Evolutionary conservation across 1,140 invertebrate species (phyloP).

Genomic region (Pseudomyrmex pallidus): DNA sequence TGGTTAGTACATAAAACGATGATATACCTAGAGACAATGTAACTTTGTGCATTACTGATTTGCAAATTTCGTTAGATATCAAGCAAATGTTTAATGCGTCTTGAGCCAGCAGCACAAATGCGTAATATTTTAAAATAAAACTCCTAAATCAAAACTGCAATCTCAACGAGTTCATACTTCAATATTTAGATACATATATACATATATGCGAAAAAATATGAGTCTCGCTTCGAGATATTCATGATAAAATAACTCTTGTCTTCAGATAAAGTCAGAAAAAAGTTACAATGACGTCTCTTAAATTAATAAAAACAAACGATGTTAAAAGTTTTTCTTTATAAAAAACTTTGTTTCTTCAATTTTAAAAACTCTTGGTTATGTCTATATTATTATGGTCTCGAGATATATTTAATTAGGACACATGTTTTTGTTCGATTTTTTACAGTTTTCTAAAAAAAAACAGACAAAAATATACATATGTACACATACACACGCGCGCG

Average conservation of each 20-base stretch:
- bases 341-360: too few species aligned
- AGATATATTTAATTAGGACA: too few species aligned
- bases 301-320: too few species aligned
- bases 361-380: too few species aligned
- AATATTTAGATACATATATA: not conserved
- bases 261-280: too few species aligned
- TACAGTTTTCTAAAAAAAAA: not conserved
- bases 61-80: not conserved
- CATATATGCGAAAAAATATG: not conserved
- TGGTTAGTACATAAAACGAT: slow-evolving; percentile 69
- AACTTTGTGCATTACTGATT: slow-evolving; percentile 1
- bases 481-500: too few species aligned
- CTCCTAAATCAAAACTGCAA: not conserved
- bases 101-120: not conserved
- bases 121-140: slow-evolving; percentile 5
- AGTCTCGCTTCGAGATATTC: not conserved
- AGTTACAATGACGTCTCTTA: too few species aligned
- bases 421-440: slow-evolving; percentile 1
- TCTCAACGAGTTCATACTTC: slow-evolving; percentile 2
- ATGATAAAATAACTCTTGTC: too few species aligned
- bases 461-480: not conserved
- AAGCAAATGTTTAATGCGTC: not conserved
- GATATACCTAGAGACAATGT: slow-evolving; percentile 33
- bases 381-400: too few species aligned
- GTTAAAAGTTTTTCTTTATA: too few species aligned